A percentile compares a stretch with the other conserved stretches of the same genome.
Evolutionary conservation across 2,113 vertebrate genomes (phyloP).

Genomic region (Elgaria multicarinata): DNA sequence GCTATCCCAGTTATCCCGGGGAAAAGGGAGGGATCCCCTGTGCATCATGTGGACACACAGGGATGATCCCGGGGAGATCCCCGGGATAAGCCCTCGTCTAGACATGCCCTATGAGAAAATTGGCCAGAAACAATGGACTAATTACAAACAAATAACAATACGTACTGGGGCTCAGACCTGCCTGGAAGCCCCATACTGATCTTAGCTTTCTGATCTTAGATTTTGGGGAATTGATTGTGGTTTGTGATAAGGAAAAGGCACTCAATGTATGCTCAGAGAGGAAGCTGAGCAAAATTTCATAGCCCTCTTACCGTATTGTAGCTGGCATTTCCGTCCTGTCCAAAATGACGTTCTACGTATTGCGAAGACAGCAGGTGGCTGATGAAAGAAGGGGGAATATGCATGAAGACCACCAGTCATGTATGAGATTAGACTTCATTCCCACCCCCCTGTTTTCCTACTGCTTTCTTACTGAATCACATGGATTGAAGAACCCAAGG

Average conservation of each 20-base stretch:
- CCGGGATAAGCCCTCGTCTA: too few species aligned
- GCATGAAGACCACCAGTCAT: background rate
- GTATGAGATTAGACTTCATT: background rate
- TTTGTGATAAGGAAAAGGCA: background rate
- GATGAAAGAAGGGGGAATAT: constrained; percentile 44
- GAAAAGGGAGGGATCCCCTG: too few species aligned
- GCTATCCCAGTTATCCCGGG: too few species aligned
- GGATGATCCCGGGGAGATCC: too few species aligned
- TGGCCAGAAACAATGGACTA: background rate
- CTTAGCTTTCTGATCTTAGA: background rate
- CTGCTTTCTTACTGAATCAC: background rate
- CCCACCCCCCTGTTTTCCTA: background rate
- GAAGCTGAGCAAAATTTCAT: background rate
- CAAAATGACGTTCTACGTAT: constrained; percentile 88
- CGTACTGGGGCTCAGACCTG: background rate
- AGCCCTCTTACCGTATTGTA: constrained; percentile 80
- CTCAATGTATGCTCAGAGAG: background rate
- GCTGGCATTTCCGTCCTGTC: constrained; percentile 75
- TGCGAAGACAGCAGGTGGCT: constrained; percentile 91
- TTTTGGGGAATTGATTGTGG: background rate
- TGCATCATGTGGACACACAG: too few species aligned
- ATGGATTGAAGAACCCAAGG: background rate
- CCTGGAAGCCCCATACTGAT: background rate
- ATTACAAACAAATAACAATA: background rate
- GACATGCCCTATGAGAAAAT: background rate